Evolutionary conservation across 2,888 invertebrate species (phyloP), one percentile per base, ranked within the genome.

Genomic region (Tolmerus cingulatus): DNA sequence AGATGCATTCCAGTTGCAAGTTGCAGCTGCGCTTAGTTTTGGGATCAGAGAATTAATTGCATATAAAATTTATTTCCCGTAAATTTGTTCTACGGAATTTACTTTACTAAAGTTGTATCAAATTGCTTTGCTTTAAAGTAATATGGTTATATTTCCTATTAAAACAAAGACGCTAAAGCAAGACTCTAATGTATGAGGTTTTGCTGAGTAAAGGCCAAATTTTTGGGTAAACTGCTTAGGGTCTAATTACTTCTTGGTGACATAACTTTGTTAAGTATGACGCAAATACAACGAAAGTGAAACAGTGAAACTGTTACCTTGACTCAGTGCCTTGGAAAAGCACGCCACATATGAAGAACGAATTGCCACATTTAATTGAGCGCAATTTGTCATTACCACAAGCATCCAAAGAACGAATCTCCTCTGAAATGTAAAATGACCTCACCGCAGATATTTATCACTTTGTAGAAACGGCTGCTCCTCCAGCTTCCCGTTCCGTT

Each of bases 361-460:
- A 46, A 51, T 51, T 51, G 51, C n/a, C 9, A 66, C 79, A 51
- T 57, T 37, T 82, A 82, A 82, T 82, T 82, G 66, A 82, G 57
- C 57, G 66, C 57, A 55, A 82, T 82, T 66, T 82, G 57, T 34
- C 66, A 37, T 57, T 55, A 57, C 66, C 66, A 16, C 37, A 82
- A 37, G 19, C 57, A 82, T 82, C 9, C 51, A 16, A 55, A 30
- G 57, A 57, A 82, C 34, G 57, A 82, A 37, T 57, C 82, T 82
- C 23, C 27, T 27, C 23, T 12, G 23, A 57, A 66, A 57, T 82
- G 82, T 57, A 82, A 82, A 37, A 23, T 82, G 82, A 82, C 57
- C 82, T 82, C 82, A 57, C 57, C 66, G 82, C 82, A 82, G 82
- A 37, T 82, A 82, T 82, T 82, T 82, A 82, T 82, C 79, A 19